phyloP scores from a whole-genome alignment of 2,888 invertebrate genomes.

The Eremobia ochroleuca region DNA sequence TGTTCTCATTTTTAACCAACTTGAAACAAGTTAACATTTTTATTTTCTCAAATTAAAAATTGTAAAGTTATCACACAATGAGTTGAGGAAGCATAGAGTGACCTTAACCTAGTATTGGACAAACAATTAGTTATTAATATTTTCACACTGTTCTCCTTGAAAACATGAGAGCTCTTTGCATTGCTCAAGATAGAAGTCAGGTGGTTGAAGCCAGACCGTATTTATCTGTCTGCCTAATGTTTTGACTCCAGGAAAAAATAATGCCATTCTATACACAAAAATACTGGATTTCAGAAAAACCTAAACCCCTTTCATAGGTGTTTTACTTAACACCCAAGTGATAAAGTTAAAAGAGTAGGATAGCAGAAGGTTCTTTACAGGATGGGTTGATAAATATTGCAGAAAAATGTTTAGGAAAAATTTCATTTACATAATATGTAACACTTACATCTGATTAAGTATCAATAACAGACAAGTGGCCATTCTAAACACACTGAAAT shows the following conservation, averaged over 20 bases:
- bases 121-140: slow-evolving; percentile 24
- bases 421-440: neutral
- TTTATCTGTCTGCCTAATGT: neutral
- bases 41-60: neutral
- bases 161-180: neutral
- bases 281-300: neutral
- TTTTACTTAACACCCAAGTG: too few species aligned
- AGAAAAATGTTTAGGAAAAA: neutral
- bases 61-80: slow-evolving; percentile 6
- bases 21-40: neutral
- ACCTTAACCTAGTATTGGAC: slow-evolving; percentile 36
- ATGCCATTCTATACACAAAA: neutral
- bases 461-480: neutral
- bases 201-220: neutral
- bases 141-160: slow-evolving; percentile 13
- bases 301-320: too few species aligned
- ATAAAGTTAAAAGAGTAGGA: neutral
- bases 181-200: neutral
- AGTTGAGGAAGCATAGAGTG: neutral
- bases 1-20: neutral
- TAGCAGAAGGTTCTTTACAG: neutral
- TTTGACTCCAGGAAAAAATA: neutral
- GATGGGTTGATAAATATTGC: slow-evolving; percentile 5
- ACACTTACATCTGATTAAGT: neutral
- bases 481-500: neutral